Evolutionary conservation across 1,140 invertebrate species (phyloP).

Genomic region (Euglossa dilemma): DNA sequence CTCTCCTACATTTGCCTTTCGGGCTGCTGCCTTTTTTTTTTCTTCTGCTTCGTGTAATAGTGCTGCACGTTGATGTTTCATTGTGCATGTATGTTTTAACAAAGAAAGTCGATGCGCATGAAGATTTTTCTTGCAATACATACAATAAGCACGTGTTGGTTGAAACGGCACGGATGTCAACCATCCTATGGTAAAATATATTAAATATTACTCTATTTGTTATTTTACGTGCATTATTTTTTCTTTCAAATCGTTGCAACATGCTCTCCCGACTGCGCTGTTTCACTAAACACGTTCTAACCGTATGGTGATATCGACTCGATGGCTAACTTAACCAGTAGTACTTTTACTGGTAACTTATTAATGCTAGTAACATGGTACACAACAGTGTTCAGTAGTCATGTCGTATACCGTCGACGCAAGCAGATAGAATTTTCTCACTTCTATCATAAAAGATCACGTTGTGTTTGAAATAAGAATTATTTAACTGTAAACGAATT

Average conservation of each 20-base stretch:
- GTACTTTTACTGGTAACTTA: slow-evolving; percentile 43
- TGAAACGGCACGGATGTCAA: slow-evolving; percentile 81
- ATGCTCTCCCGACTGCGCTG: too few relatives aligned
- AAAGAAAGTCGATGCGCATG: slow-evolving; percentile 85
- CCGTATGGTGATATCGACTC: slow-evolving; percentile 18
- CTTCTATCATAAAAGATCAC: not conserved
- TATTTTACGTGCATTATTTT: not conserved
- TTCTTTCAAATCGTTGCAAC: not conserved
- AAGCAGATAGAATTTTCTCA: not conserved
- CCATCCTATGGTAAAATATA: slow-evolving; percentile 80
- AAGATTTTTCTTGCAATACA: slow-evolving; percentile 84
- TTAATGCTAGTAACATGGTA: slow-evolving; percentile 41
- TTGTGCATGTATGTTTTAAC: slow-evolving; percentile 84
- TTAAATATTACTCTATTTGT: not conserved
- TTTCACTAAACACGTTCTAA: slow-evolving; percentile 25
- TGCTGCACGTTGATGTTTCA: slow-evolving; percentile 83
- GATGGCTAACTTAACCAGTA: not conserved
- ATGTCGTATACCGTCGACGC: not conserved
- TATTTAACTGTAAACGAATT: not conserved
- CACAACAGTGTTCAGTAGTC: not conserved
- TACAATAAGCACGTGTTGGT: slow-evolving; percentile 84
- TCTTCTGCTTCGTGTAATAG: slow-evolving; percentile 70
- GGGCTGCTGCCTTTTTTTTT: slow-evolving; percentile 41
- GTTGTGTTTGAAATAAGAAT: not conserved
- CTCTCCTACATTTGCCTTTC: slow-evolving; percentile 35